These are phyloP conservation scores for Troides aeacus DNA, from an alignment of 2,888 invertebrate species.

Conservation along the genomic window DNA sequence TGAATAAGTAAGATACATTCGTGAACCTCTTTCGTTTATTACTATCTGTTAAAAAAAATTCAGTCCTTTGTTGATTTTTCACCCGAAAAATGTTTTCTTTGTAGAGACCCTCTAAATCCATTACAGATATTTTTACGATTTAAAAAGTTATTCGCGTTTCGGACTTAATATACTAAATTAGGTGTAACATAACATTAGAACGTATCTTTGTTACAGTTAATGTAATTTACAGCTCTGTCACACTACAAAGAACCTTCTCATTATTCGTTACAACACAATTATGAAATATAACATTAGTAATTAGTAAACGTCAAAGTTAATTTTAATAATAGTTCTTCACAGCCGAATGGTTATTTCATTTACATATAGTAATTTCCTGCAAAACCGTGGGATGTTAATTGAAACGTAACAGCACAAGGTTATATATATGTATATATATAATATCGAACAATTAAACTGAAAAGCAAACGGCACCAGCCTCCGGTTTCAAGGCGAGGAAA, in stretches of 20 bases:
- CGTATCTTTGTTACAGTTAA: neutral
- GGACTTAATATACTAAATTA: neutral
- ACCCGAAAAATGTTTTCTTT: constrained; percentile 4
- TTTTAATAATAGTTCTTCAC: constrained; percentile 7
- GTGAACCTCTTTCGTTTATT: constrained; percentile 21
- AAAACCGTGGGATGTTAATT: neutral
- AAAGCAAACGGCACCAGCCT: constrained; percentile 2
- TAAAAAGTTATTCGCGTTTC: neutral
- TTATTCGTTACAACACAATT: neutral
- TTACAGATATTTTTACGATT: neutral
- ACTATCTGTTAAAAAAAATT: constrained; percentile 8
- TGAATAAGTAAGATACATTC: constrained; percentile 29
- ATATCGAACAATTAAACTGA: constrained; percentile 24
- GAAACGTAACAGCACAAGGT: constrained; percentile 12
- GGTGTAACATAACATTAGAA: neutral
- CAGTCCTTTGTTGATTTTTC: constrained; percentile 8
- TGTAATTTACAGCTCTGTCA: neutral
- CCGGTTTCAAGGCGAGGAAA: constrained; percentile 20
- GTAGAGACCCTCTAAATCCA: neutral
- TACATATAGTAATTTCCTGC: constrained; percentile 8
- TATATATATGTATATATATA: constrained; percentile 18
- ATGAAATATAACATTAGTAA: neutral
- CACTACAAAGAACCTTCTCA: neutral
- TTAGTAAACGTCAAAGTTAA: neutral
- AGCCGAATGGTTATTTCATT: constrained; percentile 9